phyloP scores from a whole-genome alignment of 2,113 vertebrate species.

The Salvator merianae region DNA sequence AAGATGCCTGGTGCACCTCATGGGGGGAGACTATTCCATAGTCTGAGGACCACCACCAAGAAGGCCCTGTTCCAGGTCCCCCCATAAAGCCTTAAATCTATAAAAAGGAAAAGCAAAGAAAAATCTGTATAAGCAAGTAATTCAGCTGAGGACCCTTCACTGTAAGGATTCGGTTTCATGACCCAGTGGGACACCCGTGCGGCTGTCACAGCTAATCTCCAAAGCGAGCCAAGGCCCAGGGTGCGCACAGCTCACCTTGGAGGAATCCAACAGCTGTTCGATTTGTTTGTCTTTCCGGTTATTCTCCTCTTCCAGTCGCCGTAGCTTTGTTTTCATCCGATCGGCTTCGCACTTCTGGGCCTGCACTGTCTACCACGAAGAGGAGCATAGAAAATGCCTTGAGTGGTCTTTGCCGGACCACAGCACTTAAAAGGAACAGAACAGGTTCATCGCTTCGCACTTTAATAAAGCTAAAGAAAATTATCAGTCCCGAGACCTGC shows the following conservation, averaged over 20 bases:
- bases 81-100: too few species aligned
- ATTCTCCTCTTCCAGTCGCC: slow-evolving; percentile 88
- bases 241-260: slow-evolving; percentile 70
- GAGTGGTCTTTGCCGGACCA: neutral
- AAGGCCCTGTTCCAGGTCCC: too few species aligned
- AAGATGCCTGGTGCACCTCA: too few species aligned
- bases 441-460: neutral
- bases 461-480: neutral
- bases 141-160: too few species aligned
- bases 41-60: too few species aligned
- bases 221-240: too few species aligned
- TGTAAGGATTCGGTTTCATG: too few species aligned
- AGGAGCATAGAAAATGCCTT: neutral
- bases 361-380: slow-evolving; percentile 79
- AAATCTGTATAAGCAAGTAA: neutral
- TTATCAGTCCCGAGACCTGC: too few species aligned
- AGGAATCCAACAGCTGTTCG: slow-evolving; percentile 86
- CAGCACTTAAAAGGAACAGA: neutral
- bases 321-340: slow-evolving; percentile 86
- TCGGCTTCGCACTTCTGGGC: slow-evolving; percentile 84
- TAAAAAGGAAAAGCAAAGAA: neutral
- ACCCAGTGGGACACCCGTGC: too few species aligned
- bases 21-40: too few species aligned
- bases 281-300: slow-evolving; percentile 89
- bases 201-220: too few species aligned